Evolutionary conservation across 1,140 invertebrate genomes (phyloP).

Genomic region (Orussus abietinus): DNA sequence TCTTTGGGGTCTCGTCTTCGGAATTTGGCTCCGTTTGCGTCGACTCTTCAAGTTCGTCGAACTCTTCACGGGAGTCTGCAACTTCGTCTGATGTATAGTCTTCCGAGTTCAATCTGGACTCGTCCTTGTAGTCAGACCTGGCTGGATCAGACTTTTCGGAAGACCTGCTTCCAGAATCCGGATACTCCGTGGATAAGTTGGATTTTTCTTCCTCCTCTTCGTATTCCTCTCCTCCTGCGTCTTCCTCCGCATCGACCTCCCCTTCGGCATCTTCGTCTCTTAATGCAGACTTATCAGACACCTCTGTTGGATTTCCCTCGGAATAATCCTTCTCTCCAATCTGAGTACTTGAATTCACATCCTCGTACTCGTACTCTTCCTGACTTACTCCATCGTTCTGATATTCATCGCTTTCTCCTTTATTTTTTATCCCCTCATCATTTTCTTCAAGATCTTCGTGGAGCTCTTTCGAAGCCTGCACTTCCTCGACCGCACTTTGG

Average conservation of each 20-base stretch:
- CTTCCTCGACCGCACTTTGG: no score
- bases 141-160: neutral
- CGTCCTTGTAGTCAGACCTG: neutral
- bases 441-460: no score
- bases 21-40: neutral
- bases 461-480: no score
- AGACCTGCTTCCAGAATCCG: neutral
- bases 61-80: constrained; percentile 3
- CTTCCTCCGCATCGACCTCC: constrained; percentile 9
- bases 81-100: constrained; percentile 11
- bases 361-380: no score
- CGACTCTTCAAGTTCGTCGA: constrained; percentile 2
- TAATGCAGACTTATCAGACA: no score
- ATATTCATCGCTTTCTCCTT: no score
- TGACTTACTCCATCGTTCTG: no score
- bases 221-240: constrained; percentile 8
- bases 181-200: neutral
- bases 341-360: no score
- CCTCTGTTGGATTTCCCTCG: no score
- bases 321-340: no score
- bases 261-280: constrained; percentile 10
- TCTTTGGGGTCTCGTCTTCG: constrained; percentile 20
- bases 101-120: neutral
- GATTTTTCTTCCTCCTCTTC: constrained; percentile 3
- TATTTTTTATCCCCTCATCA: no score